A percentile compares a stretch with the other conserved stretches of the same genome.
Conservation (phyloP, 2,888 invertebrate species). For the Hypselothyrea guttata region DNA sequence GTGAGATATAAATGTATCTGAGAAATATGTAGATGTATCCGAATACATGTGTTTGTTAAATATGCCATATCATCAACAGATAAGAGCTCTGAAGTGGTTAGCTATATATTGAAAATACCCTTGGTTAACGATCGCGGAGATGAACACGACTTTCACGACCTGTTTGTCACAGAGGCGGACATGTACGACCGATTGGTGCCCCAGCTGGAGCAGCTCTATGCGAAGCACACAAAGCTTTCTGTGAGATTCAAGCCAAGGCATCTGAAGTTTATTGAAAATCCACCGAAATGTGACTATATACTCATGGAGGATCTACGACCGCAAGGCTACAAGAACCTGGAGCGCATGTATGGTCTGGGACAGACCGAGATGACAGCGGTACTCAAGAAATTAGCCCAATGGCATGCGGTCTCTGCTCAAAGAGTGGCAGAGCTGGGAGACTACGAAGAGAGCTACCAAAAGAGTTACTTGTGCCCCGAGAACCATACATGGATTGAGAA, state of each 20-base stretch:
- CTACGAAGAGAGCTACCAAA: conserved; percentile 45
- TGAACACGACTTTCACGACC: conserved; percentile 55
- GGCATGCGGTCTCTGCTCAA: conserved; percentile 77
- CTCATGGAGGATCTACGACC: conserved; percentile 71
- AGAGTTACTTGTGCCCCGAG: conserved; percentile 46
- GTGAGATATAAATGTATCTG: not conserved
- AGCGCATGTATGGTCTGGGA: conserved; percentile 65
- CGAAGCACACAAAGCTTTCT: conserved; percentile 25
- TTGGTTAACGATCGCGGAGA: conserved; percentile 50
- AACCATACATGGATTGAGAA: conserved; percentile 41
- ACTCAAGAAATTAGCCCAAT: conserved; percentile 71
- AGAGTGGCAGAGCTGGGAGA: conserved; percentile 53
- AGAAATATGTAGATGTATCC: not conserved
- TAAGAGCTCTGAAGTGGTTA: conserved; percentile 33
- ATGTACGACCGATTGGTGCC: conserved; percentile 74
- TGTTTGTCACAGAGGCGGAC: conserved; percentile 54
- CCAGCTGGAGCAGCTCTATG: conserved; percentile 68
- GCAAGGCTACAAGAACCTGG: conserved; percentile 60
- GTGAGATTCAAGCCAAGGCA: conserved; percentile 64
- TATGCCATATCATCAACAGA: conserved; percentile 27
- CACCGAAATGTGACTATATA: conserved; percentile 59
- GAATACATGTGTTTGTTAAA: too few relatives aligned
- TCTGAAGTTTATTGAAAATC: conserved; percentile 42
- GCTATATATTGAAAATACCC: conserved; percentile 72
- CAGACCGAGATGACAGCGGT: conserved; percentile 64